Base-by-base conservation (phyloP, 2,888 invertebrate genomes). In the Philaethria dido region DNA sequence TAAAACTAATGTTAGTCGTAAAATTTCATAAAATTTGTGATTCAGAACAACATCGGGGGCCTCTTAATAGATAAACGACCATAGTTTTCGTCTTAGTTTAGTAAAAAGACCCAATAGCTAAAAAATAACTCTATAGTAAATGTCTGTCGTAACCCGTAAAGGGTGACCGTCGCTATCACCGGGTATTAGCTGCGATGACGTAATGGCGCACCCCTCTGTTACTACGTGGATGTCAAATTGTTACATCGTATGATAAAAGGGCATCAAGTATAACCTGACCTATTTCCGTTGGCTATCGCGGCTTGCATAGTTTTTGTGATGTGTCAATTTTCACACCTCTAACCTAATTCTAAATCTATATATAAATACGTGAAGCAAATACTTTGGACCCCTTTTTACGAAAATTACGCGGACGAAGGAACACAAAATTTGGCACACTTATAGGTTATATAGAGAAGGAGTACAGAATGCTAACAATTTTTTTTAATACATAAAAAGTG, bases 141-240 rank as follows among this genome's bases (percentile, higher is more conserved):
- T 50, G 52, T 68, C 69, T 67, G 57, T 39, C 55, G 65, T 66
- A 39, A 36, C 50, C 45, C 57, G 65, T 64, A 39, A 47, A 57
- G 55, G 66, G 50, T 63, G 63, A 44, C 36, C 48, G 50, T 60
- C 52, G 39, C 22, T 11, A 65, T 65, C 62, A 48, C 68, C 42
- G 44, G 16, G 55, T 60, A 65, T 62, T 62, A 48, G 47, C 62
- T 54, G 33, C 22, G 62, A 55, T 66, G 69, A 69, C 69, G 69
- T 64, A 57, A 69, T 48, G 66, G 54, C 71, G 33, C 69, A 69
- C 69, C 71, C 70, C 71, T 61, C 52, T 44, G 69, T 64, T 62
- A 55, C 70, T 62, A 69, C 59, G 66, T 59, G 47, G 47, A 48
- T 16, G 22, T 16, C 48, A 45, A 62, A 61, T 45, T 64, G 61